A percentile compares a stretch with the other conserved stretches of the same genome.
phyloP scores from a whole-genome alignment of 2,888 invertebrate genomes.

The Conchocele bisecta region DNA sequence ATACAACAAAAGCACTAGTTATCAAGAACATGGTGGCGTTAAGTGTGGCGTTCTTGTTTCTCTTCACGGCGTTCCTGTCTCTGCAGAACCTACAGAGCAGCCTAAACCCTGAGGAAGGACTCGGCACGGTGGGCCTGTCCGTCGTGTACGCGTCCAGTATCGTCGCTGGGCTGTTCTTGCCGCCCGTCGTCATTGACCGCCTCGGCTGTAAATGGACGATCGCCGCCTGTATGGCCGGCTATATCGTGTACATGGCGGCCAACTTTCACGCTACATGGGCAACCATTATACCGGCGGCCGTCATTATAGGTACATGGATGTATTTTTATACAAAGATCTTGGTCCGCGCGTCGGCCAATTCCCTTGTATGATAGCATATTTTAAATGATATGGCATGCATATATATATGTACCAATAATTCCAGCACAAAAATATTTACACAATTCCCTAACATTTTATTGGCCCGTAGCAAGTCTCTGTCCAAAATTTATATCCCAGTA shows the following conservation, averaged over 20 bases:
- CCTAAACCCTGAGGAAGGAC: constrained; percentile 93
- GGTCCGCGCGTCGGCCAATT: no score
- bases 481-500: no score
- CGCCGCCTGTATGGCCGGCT: constrained; percentile 94
- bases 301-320: no score
- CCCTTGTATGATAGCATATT: no score
- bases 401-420: no score
- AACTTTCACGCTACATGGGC: constrained; percentile 95
- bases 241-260: constrained; percentile 96
- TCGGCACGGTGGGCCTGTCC: constrained; percentile 94
- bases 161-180: constrained; percentile 95
- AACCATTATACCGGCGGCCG: constrained; percentile 90
- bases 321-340: no score
- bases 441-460: no score
- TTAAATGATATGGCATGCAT: no score
- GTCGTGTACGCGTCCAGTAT: constrained; percentile 96
- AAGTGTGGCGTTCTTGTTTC: constrained; percentile 96
- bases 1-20: constrained; percentile 86
- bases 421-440: no score
- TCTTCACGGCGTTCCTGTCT: constrained; percentile 97
- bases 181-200: constrained; percentile 71
- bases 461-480: no score
- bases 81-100: constrained; percentile 96
- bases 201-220: constrained; percentile 98
- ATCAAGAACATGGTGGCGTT: constrained; percentile 95